Conservation (phyloP, 2,113 vertebrate genomes). For the Rhea pennata region DNA sequence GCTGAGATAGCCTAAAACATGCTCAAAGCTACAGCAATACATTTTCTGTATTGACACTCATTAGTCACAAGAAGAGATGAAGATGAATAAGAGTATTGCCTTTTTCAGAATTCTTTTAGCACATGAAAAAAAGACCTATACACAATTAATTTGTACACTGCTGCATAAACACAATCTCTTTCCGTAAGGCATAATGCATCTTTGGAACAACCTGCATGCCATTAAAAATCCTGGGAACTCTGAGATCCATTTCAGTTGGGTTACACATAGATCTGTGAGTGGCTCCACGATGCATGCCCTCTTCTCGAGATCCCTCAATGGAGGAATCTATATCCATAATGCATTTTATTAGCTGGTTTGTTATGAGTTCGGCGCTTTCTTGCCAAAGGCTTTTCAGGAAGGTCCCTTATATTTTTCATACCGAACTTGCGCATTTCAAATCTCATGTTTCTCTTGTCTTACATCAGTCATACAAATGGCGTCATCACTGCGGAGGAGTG, state of each 20-base stretch:
- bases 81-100: constrained; percentile 53
- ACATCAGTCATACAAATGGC: constrained; percentile 91
- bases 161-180: constrained; percentile 33
- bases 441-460: background rate
- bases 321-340: constrained; percentile 41
- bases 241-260: background rate
- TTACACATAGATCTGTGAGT: background rate
- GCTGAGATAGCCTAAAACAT: constrained; percentile 67
- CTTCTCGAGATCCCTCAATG: background rate
- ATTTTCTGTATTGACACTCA: background rate
- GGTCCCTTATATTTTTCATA: constrained; percentile 15
- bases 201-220: background rate
- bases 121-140: constrained; percentile 56
- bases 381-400: constrained; percentile 45
- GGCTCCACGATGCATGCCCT: constrained; percentile 13
- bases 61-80: constrained; percentile 49
- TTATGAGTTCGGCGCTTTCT: constrained; percentile 38
- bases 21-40: constrained; percentile 55
- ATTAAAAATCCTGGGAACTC: constrained; percentile 13
- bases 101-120: constrained; percentile 47
- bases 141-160: constrained; percentile 57
- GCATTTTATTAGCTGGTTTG: constrained; percentile 24
- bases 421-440: constrained; percentile 16
- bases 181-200: background rate
- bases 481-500: constrained; percentile 98